Base-by-base conservation (phyloP, 1,140 invertebrate species). In the Orius laevigatus region DNA sequence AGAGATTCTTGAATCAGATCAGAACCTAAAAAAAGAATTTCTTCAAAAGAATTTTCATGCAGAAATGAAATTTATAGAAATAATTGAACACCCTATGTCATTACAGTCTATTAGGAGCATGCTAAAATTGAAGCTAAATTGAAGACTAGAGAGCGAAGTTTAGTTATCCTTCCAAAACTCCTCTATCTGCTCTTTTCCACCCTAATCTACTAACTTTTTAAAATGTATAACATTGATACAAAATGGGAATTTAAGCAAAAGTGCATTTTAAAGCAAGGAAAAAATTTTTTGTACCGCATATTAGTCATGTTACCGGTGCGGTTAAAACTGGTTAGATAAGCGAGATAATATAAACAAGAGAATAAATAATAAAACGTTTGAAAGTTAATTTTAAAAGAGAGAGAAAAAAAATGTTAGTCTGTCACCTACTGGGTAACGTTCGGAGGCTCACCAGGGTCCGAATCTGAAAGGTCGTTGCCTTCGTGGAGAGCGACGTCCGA, bases 401-500 rank as follows among this genome's bases (percentile, higher is more conserved):
- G 6, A 14, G 20, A 48, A 25, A 14, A 19, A 51, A 4, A 25
- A 35, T 15, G 48, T 38, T 34, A 14, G 52, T 48, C 33, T 18
- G 18, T 39, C 35, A 40, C 47, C 39, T 44, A 45, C 32, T 50
- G 34, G 18, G 14, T 34, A 31, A 53, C 14, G 10, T 25, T 19
- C 33, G 19, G 16, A 32, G 39, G 38, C 46, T 55, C 54, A 51
- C 50, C 48, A 33, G 55, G 52, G 31, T 54, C 55, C 40, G 56
- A 54, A 47, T 58, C 57, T 25, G 57, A 71, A 15, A 70, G 63
- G 50, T 70, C 67, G 40, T 65, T 65, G 48, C 67, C 72, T 63
- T 76, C 74, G 60, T 76, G 74, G 32, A 76, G 63, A 49, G 74
- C 74, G 31, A 76, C 67, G 57, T 76, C 74, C 10, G 73, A 75